Evolutionary conservation across 53 echinoderm and acorn worm species (phyloP), one percentile per base, ranked within the genome.

Genomic region (Paracentrotus lividus): DNA sequence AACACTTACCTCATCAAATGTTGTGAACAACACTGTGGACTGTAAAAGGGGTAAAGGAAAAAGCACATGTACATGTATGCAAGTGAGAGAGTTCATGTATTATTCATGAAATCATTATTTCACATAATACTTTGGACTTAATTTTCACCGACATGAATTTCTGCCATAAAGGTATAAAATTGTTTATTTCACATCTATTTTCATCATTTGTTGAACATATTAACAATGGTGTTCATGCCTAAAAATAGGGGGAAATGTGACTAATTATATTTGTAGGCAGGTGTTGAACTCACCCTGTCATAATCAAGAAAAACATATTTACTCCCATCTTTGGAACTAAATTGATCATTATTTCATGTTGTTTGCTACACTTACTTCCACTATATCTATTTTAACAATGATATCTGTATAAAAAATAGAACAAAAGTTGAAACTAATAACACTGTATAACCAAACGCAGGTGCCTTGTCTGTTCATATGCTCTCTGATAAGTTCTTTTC

Each of bases 1-100:
- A 15, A 43, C 90, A 84, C 97, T 95, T 49, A 98, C 98, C 97
- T 98, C 98, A 96, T 98, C 98, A 98, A 98, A 98, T 33, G 98
- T 98, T 59, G 98, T 98, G 40, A 97, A 98, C 18, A 97, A 92
- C 42, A 95, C 93, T 16, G 96, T 93, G 42, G 96, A 96, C 98
- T 98, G 97, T 20, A 2, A 47, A 55, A 13, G 23, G 29, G 86
- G 16, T 33, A 15, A 75, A 45, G 15, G 47, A 49, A 43, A n/a
- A n/a, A n/a, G 24, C 3, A n/a, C 24, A 81, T 72, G 32, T 4
- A 29, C 31, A 27, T 51, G 51, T 12, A 51, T 6, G 27, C 31
- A 18, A 29, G 9, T 8, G 29, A 64, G 26, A 0, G 2, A 29
- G 64, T 64, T 64, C 64, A 64, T 27, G 16, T 7, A 64, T 64